Evolutionary conservation across 1,140 invertebrate species (phyloP), one percentile per base, ranked within the genome.

Genomic region (Argopecten irradians): DNA sequence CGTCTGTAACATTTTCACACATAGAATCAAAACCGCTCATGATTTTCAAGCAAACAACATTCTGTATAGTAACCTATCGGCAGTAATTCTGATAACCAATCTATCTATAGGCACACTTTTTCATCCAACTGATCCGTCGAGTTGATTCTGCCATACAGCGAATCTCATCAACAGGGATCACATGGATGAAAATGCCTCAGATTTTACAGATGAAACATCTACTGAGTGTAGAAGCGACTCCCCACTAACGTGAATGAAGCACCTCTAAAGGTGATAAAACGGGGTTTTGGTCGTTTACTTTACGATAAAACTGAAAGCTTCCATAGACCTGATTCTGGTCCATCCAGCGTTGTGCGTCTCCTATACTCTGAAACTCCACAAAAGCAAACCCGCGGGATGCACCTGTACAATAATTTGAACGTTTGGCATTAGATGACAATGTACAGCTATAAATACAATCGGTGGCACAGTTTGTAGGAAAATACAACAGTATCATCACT

Each of bases 301-400:
- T 35, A 84, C 34, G 34, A 35, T 84, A 28, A 35, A 84, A 84
- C 34, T 41, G 39, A 71, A 71, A 71, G 55, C 55, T 71, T 89
- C 28, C 95, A 91, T 92, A 93, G 97, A 98, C 98, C 97, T 98
- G 97, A 97, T 98, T 98, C 96, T 97, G 97, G 95, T 98, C 98
- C 97, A 99, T 99, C 98, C 98, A 98, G 93, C 97, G 97, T 95
- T 97, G 97, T 93, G 98, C 98, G 96, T 98, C 98, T 95, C 97
- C 97, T 94, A 98, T 96, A 95, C 97, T 97, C 96, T 97, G 96
- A 97, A 99, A 99, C 97, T 99, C 98, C 96, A 99, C 97, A 97
- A 99, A 99, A 96, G 98, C 98, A 97, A 99, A 95, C 88, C 95
- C 93, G 90, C 94, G 92, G 90, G 94, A 95, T 88, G 93, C 93